A percentile compares a stretch with the other conserved stretches of the same genome.
Conservation (phyloP, 2,888 invertebrate genomes). For the Oscheius sp. region DNA sequence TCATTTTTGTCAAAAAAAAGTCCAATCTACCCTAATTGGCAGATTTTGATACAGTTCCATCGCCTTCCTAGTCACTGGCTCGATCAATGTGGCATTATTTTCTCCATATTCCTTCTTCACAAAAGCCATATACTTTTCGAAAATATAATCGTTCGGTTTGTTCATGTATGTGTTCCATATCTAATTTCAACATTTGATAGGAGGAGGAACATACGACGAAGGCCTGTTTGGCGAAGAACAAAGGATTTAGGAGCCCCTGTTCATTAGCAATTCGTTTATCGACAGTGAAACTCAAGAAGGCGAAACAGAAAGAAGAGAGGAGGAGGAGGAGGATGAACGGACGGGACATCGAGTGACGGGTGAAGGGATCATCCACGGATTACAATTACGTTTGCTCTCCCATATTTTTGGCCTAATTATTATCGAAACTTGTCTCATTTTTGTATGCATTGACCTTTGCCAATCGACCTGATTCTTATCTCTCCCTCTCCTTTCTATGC, state of each 20-base stretch:
- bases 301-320: neutral
- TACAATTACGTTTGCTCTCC: too few species aligned
- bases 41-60: neutral
- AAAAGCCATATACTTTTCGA: neutral
- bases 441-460: too few species aligned
- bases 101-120: neutral
- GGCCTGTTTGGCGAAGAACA: neutral
- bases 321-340: neutral
- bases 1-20: neutral
- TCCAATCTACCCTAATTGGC: conserved; percentile 6
- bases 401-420: too few species aligned
- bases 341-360: too few species aligned
- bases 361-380: too few species aligned
- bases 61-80: neutral
- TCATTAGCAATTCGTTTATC: conserved; percentile 3
- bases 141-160: neutral
- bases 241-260: conserved; percentile 1
- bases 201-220: neutral
- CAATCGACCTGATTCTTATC: too few species aligned
- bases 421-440: too few species aligned
- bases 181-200: neutral
- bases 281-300: neutral
- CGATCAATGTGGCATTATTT: conserved; percentile 3
- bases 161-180: neutral
- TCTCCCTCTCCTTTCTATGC: conserved; percentile 15